These are phyloP conservation scores for Drosophila gaucha DNA, from an alignment of 2,888 invertebrate genomes.

Conservation along the genomic window DNA sequence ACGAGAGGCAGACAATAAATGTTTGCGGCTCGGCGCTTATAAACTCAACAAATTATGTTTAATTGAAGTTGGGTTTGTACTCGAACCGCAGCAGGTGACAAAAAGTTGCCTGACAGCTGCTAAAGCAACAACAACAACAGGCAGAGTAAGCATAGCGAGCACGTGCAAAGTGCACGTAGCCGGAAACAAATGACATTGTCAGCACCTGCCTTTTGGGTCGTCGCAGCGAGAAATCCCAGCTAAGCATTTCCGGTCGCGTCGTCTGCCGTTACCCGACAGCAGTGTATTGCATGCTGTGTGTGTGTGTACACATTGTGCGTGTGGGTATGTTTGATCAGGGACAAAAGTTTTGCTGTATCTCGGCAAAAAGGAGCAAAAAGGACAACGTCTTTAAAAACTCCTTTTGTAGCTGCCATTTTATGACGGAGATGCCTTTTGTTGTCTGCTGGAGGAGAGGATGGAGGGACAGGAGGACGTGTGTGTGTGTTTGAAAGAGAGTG, in stretches of 20 bases:
- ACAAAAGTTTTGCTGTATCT: conserved; percentile 47
- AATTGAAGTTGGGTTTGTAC: conserved; percentile 56
- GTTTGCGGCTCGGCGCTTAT: conserved; percentile 42
- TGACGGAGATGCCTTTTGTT: conserved; percentile 55
- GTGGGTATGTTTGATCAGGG: conserved; percentile 24
- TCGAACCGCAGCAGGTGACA: conserved; percentile 43
- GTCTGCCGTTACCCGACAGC: conserved; percentile 39
- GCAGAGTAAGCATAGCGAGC: conserved; percentile 28
- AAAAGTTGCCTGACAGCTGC: conserved; percentile 21
- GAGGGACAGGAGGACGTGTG: too few relatives aligned
- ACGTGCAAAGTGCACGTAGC: conserved; percentile 74
- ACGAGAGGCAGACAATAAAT: conserved; percentile 16
- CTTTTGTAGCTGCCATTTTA: conserved; percentile 58
- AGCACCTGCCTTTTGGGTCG: conserved; percentile 48
- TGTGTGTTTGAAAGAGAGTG: too few relatives aligned
- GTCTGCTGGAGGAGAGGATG: too few relatives aligned
- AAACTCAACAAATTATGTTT: conserved; percentile 51
- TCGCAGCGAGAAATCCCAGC: conserved; percentile 68
- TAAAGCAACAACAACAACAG: conserved; percentile 1
- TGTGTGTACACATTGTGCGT: conserved; percentile 14
- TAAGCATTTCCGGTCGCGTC: conserved; percentile 71
- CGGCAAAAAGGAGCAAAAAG: background rate
- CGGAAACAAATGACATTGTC: conserved; percentile 77
- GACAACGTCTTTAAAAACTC: conserved; percentile 13
- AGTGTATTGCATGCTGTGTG: conserved; percentile 25